phyloP scores from a whole-genome alignment of 2,797 vertebrate species.

The Cryptoblepharus egeriae region DNA sequence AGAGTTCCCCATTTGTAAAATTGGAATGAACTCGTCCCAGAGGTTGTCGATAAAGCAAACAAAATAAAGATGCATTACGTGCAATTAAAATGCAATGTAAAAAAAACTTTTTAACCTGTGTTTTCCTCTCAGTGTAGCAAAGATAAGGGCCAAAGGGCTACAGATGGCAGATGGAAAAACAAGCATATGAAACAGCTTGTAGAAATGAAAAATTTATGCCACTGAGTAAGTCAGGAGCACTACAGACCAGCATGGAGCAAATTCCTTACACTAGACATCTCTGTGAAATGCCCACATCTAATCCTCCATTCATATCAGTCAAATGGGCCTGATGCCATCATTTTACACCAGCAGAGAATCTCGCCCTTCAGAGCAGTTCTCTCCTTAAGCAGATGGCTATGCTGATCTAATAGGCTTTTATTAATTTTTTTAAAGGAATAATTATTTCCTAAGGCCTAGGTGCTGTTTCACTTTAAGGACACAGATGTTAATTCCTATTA shows the following conservation, averaged over 20 bases:
- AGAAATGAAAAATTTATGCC: neutral
- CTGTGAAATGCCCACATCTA: neutral
- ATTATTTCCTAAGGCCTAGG: slow-evolving; percentile 24
- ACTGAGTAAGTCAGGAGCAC: neutral
- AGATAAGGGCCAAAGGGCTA: neutral
- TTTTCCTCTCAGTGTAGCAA: neutral
- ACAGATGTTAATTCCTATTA: slow-evolving; percentile 28
- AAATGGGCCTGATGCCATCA: neutral
- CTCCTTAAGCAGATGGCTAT: slow-evolving; percentile 23
- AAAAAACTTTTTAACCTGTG: neutral
- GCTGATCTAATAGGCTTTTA: slow-evolving; percentile 25
- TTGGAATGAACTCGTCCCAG: neutral
- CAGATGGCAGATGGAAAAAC: neutral
- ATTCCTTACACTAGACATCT: neutral
- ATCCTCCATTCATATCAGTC: neutral
- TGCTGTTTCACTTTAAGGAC: neutral
- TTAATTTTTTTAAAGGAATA: slow-evolving; percentile 27
- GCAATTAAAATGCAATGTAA: neutral
- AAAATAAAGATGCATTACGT: neutral
- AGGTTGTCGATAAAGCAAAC: neutral
- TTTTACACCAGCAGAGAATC: neutral
- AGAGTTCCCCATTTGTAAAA: neutral
- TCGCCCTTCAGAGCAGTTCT: neutral
- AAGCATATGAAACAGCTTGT: neutral
- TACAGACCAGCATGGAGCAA: neutral